phyloP scores from a whole-genome alignment of 1,140 invertebrate genomes.

The Drosophila repletoides region DNA sequence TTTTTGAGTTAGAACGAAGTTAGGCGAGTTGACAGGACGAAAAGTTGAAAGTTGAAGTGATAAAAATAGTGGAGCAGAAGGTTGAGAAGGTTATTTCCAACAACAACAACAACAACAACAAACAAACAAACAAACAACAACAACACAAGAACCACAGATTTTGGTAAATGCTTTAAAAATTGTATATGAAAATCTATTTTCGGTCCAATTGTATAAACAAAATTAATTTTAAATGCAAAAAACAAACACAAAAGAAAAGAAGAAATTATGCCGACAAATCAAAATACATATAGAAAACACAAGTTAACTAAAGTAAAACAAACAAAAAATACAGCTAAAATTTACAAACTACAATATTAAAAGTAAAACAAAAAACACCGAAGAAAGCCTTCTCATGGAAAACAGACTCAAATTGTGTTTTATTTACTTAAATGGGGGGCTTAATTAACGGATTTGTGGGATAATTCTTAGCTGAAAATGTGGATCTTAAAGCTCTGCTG shows the following conservation, averaged over 20 bases:
- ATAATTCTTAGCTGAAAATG: too few relatives aligned
- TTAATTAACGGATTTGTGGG: too few relatives aligned
- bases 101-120: constrained; percentile 40
- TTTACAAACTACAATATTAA: constrained; percentile 71
- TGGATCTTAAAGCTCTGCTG: too few relatives aligned
- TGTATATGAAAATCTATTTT: constrained; percentile 63
- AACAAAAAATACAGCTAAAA: constrained; percentile 27
- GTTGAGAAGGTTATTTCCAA: constrained; percentile 69
- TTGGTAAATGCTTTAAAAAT: constrained; percentile 69
- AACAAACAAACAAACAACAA: constrained; percentile 18
- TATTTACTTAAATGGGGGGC: constrained; percentile 6
- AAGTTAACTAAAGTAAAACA: constrained; percentile 46
- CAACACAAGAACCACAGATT: constrained; percentile 40
- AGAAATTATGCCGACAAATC: constrained; percentile 58
- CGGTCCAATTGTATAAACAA: constrained; percentile 70
- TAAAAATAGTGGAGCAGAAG: constrained; percentile 30
- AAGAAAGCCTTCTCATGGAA: constrained; percentile 77
- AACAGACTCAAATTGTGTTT: constrained; percentile 28
- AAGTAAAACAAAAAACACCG: constrained; percentile 73
- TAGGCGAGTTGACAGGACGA: constrained; percentile 29
- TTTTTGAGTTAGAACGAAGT: constrained; percentile 65
- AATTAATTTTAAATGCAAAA: constrained; percentile 53
- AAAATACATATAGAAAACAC: constrained; percentile 51
- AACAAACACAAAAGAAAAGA: constrained; percentile 40
- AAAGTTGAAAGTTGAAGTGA: constrained; percentile 44